These are phyloP conservation scores for Turnix velox DNA, from an alignment of 2,113 vertebrate species.

Conservation along the genomic window DNA sequence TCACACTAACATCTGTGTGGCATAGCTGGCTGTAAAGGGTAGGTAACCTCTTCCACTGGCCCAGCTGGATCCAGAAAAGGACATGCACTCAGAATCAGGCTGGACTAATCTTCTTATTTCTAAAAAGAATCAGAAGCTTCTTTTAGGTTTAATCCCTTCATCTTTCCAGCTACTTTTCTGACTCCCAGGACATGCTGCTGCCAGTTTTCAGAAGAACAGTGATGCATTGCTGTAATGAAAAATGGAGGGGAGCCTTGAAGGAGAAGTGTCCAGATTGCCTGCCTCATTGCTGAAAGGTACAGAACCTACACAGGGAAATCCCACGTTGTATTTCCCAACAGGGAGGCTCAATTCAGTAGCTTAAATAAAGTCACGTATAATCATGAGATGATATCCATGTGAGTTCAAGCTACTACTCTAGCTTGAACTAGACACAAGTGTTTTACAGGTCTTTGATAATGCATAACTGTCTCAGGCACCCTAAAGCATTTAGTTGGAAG, in stretches of 20 bases:
- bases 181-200: neutral
- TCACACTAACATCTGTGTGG: neutral
- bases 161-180: neutral
- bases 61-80: conserved; percentile 5
- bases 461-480: neutral
- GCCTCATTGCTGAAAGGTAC: neutral
- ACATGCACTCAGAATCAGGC: neutral
- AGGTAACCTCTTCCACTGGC: neutral
- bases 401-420: neutral
- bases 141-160: conserved; percentile 15
- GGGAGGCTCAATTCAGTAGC: neutral
- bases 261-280: neutral
- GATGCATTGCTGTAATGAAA: neutral
- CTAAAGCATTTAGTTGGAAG: neutral
- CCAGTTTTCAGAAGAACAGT: neutral
- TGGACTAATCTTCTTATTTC: conserved; percentile 15
- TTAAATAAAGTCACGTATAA: neutral
- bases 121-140: neutral
- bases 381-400: neutral
- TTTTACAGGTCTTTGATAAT: neutral
- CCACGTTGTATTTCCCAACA: neutral
- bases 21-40: neutral
- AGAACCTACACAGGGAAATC: neutral
- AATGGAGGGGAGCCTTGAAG: neutral
- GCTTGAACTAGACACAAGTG: neutral